Conservation (phyloP, 2,797 vertebrate genomes). For the Eulemur rubriventer region DNA sequence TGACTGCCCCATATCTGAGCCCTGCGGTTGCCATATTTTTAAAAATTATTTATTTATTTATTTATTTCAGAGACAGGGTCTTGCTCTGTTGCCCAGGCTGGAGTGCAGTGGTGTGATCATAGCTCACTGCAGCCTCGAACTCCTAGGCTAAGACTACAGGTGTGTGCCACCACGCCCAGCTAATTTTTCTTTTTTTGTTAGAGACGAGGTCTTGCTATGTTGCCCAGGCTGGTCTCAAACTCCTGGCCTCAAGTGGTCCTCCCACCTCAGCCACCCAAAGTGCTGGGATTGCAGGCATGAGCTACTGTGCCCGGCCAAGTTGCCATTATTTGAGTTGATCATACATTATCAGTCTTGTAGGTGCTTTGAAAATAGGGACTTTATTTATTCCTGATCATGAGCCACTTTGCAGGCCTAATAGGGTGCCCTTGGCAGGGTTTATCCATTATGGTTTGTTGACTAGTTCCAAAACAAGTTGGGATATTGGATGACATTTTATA, state of each 20-base stretch:
- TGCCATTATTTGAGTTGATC: constrained; percentile 2
- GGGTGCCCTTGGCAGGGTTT: constrained; percentile 22
- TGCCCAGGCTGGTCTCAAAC: neutral
- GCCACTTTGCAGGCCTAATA: neutral
- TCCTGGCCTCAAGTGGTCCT: neutral
- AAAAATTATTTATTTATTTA: neutral
- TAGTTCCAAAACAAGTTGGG: neutral
- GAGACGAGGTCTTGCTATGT: neutral
- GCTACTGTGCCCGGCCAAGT: neutral
- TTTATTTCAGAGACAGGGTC: neutral
- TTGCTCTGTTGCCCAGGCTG: neutral
- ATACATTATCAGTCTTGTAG: neutral
- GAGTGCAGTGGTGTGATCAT: neutral
- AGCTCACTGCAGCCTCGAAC: neutral
- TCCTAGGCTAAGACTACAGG: neutral
- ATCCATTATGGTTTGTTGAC: constrained; percentile 37
- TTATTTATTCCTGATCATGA: constrained; percentile 30
- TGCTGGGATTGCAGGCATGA: neutral
- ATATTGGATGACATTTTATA: constrained; percentile 27
- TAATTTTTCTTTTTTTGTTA: neutral
- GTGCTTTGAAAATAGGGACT: constrained; percentile 6
- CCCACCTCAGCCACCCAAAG: neutral
- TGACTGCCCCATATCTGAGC: neutral
- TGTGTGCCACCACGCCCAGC: neutral
- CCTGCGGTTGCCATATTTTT: neutral